Conservation (phyloP, 2,888 invertebrate species). For the Patella ulyssiponensis region DNA sequence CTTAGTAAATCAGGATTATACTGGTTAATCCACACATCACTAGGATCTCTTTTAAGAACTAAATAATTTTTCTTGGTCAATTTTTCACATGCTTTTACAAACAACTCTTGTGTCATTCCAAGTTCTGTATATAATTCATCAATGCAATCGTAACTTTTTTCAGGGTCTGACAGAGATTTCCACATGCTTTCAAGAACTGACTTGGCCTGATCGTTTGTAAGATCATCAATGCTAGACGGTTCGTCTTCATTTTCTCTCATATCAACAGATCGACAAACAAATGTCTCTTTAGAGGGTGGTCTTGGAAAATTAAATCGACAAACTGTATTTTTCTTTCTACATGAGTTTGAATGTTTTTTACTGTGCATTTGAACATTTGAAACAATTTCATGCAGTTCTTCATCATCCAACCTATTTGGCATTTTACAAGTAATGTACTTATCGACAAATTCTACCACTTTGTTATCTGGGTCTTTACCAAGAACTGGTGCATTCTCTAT, state of each 20-base stretch:
- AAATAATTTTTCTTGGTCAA: conserved; percentile 7
- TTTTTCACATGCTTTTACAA: conserved; percentile 11
- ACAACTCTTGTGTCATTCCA: conserved; percentile 5
- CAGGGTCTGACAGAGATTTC: background rate
- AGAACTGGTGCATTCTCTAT: conserved; percentile 39
- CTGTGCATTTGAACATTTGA: conserved; percentile 27
- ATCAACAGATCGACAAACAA: conserved; percentile 11
- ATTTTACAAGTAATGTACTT: conserved; percentile 29
- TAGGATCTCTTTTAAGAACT: background rate
- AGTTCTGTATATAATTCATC: conserved; percentile 1
- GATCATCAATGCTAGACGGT: background rate
- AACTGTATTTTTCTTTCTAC: conserved; percentile 31
- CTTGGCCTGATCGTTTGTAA: background rate
- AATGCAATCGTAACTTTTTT: background rate
- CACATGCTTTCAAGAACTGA: background rate
- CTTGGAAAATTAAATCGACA: conserved; percentile 34
- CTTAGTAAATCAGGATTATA: conserved; percentile 29
- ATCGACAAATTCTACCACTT: conserved; percentile 34
- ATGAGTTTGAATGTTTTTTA: conserved; percentile 31
- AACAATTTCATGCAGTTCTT: conserved; percentile 21
- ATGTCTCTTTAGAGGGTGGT: conserved; percentile 6
- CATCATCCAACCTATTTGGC: conserved; percentile 26
- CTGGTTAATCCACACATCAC: background rate
- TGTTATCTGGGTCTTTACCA: conserved; percentile 30
- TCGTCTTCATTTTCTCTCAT: background rate